These are phyloP conservation scores for Magallana angulata DNA, from an alignment of 1,140 invertebrate species.

Conservation along the genomic window DNA sequence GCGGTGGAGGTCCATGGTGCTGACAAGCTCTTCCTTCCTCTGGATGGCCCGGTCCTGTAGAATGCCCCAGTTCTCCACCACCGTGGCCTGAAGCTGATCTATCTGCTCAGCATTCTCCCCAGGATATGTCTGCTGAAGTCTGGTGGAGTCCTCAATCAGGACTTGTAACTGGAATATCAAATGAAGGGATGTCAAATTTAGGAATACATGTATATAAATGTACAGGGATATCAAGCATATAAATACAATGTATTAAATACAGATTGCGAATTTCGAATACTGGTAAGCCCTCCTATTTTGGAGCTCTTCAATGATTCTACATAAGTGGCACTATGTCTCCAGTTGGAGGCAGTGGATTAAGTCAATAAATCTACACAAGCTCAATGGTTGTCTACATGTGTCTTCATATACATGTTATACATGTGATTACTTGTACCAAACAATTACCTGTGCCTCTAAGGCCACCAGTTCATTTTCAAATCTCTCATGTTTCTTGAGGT, in stretches of 20 bases:
- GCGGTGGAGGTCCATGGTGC: slow-evolving; percentile 92
- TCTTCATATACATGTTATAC: too few relatives aligned
- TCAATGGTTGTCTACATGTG: too few relatives aligned
- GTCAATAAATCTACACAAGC: too few relatives aligned
- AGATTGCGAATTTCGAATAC: too few relatives aligned
- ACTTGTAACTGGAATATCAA: slow-evolving; percentile 81
- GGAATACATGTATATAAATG: background rate
- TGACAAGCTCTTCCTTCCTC: slow-evolving; percentile 89
- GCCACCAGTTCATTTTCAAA: slow-evolving; percentile 97
- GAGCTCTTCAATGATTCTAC: too few relatives aligned
- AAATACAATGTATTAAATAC: too few relatives aligned
- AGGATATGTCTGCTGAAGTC: slow-evolving; percentile 93
- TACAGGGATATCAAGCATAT: too few relatives aligned
- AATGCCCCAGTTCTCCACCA: slow-evolving; percentile 92
- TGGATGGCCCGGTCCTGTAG: slow-evolving; percentile 90
- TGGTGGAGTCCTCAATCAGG: slow-evolving; percentile 93
- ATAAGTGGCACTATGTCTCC: too few relatives aligned
- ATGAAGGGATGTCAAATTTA: background rate
- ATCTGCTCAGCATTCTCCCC: slow-evolving; percentile 95
- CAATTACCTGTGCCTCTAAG: slow-evolving; percentile 91
- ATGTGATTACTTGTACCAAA: too few relatives aligned
- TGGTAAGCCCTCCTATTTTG: too few relatives aligned
- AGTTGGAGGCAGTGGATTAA: too few relatives aligned
- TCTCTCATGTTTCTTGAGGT: slow-evolving; percentile 93
- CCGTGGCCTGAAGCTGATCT: slow-evolving; percentile 89